Evolutionary conservation across 1,140 invertebrate species (phyloP), one percentile per base, ranked within the genome.

Genomic region (Tetragonula clypearis): DNA sequence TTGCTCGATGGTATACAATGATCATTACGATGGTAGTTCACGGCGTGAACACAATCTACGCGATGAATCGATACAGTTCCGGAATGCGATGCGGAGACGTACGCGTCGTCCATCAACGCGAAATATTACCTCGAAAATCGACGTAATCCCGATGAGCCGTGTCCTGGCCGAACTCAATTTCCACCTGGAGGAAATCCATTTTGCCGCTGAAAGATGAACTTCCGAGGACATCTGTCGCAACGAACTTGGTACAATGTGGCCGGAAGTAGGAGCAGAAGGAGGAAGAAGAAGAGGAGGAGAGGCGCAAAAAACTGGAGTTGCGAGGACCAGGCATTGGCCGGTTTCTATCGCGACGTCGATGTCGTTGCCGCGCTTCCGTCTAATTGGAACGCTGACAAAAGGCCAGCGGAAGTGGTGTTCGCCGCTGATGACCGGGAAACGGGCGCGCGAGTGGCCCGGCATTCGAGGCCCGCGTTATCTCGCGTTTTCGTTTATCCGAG

Each of bases 341-440:
- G 75, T 73, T 78, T 66, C 83, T 76, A 60, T 75, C 69, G 82
- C 58, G 21, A n/a, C 41, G 71, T 35, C 53, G 65, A 88, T 65
- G 79, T 88, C 83, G 75, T 88, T 79, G 82, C 79, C 69, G 69
- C 73, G 55, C 60, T 79, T 75, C 69, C 87, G 78, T 79, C 88
- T 90, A 90, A 90, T 90, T 89, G 88, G 82, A 80, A 30, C 71
- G 75, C 53, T 60, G 82, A 89, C 66, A 87, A 87, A 89, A 66
- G 86, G 17, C 58, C 71, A 19, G 6, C 26, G 79, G 60, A 82
- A 85, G 72, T 60, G 62, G 79, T 21, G 49, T 19, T 26, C 60
- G 73, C 58, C 69, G 74, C 79, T 77, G 78, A 86, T 86, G 79
- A 88, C 72, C 80, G 72, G 53, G 26, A 6, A 49, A 71, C 30